These are phyloP conservation scores for Nowickia ferox DNA, from an alignment of 2,888 invertebrate species.

Conservation along the genomic window DNA sequence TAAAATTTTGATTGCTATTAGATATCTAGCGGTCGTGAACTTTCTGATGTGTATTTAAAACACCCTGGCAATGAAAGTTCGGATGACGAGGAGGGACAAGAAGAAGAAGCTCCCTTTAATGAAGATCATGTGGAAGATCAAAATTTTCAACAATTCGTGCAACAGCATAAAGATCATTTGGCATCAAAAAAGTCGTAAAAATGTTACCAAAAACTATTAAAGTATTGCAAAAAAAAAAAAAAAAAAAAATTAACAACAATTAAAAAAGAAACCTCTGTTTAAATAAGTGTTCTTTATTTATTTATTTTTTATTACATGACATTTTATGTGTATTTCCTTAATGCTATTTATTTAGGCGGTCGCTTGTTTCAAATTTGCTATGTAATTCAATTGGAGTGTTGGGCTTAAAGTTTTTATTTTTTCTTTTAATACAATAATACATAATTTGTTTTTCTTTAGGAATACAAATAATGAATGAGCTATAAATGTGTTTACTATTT, in stretches of 20 bases:
- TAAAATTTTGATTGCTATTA: conserved; percentile 72
- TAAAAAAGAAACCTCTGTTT: conserved; percentile 50
- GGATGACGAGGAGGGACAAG: conserved; percentile 89
- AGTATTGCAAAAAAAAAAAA: conserved; percentile 3
- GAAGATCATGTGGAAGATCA: conserved; percentile 80
- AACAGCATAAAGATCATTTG: conserved; percentile 75
- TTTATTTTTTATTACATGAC: conserved; percentile 51
- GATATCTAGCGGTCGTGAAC: conserved; percentile 85
- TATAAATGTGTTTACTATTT: conserved; percentile 49
- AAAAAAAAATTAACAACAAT: no score
- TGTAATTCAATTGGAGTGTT: conserved; percentile 52
- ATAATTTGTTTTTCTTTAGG: conserved; percentile 54
- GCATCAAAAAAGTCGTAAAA: conserved; percentile 75
- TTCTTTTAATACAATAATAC: conserved; percentile 41
- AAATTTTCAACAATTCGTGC: conserved; percentile 81
- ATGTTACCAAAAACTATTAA: background rate
- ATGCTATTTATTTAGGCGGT: conserved; percentile 61
- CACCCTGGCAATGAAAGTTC: conserved; percentile 90
- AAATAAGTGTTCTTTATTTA: conserved; percentile 68
- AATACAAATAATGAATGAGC: conserved; percentile 61
- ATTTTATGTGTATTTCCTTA: conserved; percentile 49
- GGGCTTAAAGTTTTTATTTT: conserved; percentile 5
- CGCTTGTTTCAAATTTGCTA: conserved; percentile 61
- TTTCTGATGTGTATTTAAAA: conserved; percentile 89
- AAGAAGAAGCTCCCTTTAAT: conserved; percentile 80